Evolutionary conservation across 1,140 invertebrate species (phyloP).

Genomic region (Formica selysi): DNA sequence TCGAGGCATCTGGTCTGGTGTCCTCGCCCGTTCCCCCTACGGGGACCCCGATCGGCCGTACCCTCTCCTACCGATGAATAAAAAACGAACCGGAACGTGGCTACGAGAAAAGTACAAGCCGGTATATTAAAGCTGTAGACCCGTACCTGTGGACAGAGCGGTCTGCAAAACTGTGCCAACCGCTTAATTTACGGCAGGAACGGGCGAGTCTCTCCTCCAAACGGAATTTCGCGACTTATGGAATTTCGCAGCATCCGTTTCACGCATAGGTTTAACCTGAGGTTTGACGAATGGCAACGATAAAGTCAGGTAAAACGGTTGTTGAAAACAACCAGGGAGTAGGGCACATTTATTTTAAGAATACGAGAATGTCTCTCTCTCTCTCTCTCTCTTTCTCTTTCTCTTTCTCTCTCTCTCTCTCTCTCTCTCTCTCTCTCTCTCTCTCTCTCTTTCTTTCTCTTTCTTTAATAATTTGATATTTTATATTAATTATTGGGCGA

Average conservation of each 20-base stretch:
- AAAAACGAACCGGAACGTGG: conserved; percentile 26
- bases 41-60: neutral
- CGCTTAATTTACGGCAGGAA: conserved; percentile 45
- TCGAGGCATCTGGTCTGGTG: neutral
- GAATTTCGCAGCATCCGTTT: conserved; percentile 25
- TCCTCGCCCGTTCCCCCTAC: neutral
- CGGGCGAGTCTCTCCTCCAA: neutral
- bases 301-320: neutral
- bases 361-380: neutral
- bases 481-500: neutral
- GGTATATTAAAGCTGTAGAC: conserved; percentile 29
- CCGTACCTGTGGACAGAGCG: neutral
- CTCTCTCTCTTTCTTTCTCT: too few species aligned
- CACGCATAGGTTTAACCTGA: neutral
- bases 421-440: too few species aligned
- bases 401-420: too few species aligned
- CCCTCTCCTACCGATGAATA: conserved; percentile 25
- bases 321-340: neutral
- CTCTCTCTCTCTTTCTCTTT: too few species aligned
- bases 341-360: neutral
- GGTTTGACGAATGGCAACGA: neutral
- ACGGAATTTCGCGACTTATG: conserved; percentile 22
- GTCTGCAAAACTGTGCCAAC: conserved; percentile 51
- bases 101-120: conserved; percentile 35
- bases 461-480: conserved; percentile 4